Percentiles rank a stretch among this genome's conserved stretches.
Evolutionary conservation across 2,797 vertebrate species (phyloP).

Genomic region (Echeneis naucrates): DNA sequence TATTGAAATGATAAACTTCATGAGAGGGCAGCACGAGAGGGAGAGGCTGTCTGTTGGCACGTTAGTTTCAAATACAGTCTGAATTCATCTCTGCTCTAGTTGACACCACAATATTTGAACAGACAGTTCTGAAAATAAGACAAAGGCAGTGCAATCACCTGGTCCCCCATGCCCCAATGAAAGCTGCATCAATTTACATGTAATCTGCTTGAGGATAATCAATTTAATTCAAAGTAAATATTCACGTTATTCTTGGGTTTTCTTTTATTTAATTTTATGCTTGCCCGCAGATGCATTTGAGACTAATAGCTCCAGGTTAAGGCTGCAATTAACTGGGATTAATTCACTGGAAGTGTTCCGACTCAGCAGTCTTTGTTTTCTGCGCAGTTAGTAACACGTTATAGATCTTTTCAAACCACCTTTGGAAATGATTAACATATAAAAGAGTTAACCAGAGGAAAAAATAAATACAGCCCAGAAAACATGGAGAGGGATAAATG

Average conservation of each 20-base stretch:
- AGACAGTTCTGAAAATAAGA: background rate
- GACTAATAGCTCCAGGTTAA: background rate
- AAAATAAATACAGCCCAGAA: background rate
- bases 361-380: no score
- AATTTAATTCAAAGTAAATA: background rate
- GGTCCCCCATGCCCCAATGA: background rate
- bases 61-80: no score
- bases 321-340: background rate
- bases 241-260: background rate
- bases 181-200: background rate
- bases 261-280: background rate
- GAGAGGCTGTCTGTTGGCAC: no score
- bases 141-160: background rate
- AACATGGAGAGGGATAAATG: background rate
- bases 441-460: background rate
- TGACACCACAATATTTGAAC: background rate
- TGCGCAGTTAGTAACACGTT: no score
- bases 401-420: no score
- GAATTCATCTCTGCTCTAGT: no score
- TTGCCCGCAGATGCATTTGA: background rate
- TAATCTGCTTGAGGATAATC: background rate
- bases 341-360: background rate
- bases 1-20: background rate
- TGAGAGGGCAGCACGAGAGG: background rate
- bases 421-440: background rate